Evolutionary conservation across 2,113 vertebrate genomes (phyloP), one percentile per base, ranked within the genome.

Genomic region (Leucopsar rothschildi): DNA sequence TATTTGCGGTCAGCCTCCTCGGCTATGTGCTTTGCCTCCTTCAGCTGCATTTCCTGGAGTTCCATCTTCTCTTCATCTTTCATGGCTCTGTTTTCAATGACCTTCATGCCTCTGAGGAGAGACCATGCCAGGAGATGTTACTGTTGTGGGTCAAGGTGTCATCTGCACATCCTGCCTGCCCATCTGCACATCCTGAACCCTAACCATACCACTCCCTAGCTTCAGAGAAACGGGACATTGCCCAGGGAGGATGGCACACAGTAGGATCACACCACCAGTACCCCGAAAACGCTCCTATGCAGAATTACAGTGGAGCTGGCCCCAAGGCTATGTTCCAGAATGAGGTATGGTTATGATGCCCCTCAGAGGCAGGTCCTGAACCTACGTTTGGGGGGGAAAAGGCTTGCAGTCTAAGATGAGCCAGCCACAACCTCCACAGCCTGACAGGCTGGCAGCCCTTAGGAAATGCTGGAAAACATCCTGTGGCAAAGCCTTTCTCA

Each of bases 41-140:
- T 99, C 90, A 99, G 98, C 96, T 99, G 99, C 99, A 99, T 99
- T 96, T 99, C 99, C 98, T 99, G 99, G 82, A 99, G 98, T 91
- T 99, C 99, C 99, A 99, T 99, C 93, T 99, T 99, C 96, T 99
- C 99, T 96, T 99, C 99, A 22, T 99, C 99, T 82, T 99, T 99
- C 91, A 98, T 97, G 86, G 99, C 99, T 95, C 99, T 98, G 98
- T 99, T 99, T 96, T 99, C 99, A 6, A 99, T 99, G 95, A 99
- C 99, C 98, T 99, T 99, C 99, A 99, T 99, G 79, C 99, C 99
- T 98, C 99, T 99, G 98, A 77, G 92, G 50, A 75, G 85, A 90
- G 49, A 19, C 18, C 80, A 68, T 85, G 25, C 10, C 68, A 82
- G 40, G 60, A 69, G n/a, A 84, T 3, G 4, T 96, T 92, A 92